These are phyloP conservation scores for Eudasyphora cyanicolor DNA, from an alignment of 2,888 invertebrate species.

Conservation along the genomic window DNA sequence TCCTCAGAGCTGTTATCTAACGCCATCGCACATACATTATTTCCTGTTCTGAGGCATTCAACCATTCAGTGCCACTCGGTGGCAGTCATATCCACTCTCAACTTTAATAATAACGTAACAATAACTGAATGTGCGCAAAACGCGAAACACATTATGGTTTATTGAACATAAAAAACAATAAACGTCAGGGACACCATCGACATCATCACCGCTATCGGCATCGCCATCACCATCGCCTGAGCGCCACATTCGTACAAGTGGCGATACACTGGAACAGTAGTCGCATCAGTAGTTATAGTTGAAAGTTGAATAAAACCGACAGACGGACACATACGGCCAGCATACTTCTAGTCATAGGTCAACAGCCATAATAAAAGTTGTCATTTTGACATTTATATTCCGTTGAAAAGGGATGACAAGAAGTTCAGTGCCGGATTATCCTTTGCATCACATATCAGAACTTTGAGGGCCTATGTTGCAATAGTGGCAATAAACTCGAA, in stretches of 20 bases:
- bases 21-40: conserved; percentile 54
- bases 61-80: conserved; percentile 33
- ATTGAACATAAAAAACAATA: conserved; percentile 42
- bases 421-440: no score
- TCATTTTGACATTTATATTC: conserved; percentile 52
- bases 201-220: neutral
- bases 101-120: neutral
- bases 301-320: conserved; percentile 4
- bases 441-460: no score
- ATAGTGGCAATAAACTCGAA: no score
- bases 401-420: no score
- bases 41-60: conserved; percentile 60
- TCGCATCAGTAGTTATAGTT: conserved; percentile 1
- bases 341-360: neutral
- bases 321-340: neutral
- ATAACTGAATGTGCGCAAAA: conserved; percentile 6
- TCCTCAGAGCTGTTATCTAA: conserved; percentile 46
- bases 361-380: conserved; percentile 45
- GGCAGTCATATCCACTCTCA: neutral
- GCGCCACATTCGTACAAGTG: neutral
- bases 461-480: no score
- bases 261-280: neutral
- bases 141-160: conserved; percentile 41
- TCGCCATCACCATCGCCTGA: neutral
- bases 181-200: conserved; percentile 9